Percentiles rank a stretch among this genome's conserved stretches.
These are phyloP conservation scores for Drosophila rufa DNA, from an alignment of 1,140 invertebrate species.

Conservation along the genomic window DNA sequence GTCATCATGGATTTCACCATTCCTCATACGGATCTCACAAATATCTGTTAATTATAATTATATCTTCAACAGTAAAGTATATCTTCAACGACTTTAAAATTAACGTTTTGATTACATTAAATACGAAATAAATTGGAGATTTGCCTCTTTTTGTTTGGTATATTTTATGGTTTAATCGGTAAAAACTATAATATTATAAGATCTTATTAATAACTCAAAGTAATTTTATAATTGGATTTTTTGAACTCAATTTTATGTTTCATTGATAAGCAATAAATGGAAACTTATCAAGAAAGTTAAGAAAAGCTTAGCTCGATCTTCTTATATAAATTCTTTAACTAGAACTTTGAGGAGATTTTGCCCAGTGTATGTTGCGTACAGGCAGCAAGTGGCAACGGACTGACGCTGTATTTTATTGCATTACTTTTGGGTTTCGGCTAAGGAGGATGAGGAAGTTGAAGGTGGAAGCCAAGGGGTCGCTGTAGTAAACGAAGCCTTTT, in stretches of 20 bases:
- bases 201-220: too few relatives aligned
- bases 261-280: not conserved
- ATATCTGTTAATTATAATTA: constrained; percentile 9
- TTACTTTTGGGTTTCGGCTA: constrained; percentile 44
- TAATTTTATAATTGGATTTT: too few relatives aligned
- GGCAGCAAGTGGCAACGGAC: constrained; percentile 52
- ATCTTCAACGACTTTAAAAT: too few relatives aligned
- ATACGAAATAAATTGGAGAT: too few relatives aligned
- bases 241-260: too few relatives aligned
- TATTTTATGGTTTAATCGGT: too few relatives aligned
- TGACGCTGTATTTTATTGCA: constrained; percentile 77
- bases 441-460: not conserved
- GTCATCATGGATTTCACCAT: constrained; percentile 1
- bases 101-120: too few relatives aligned
- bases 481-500: constrained; percentile 37
- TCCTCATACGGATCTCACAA: not conserved
- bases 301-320: too few relatives aligned
- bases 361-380: constrained; percentile 38
- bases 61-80: not conserved
- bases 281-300: not conserved
- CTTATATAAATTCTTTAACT: not conserved
- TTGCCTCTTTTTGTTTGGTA: too few relatives aligned
- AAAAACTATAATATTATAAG: too few relatives aligned
- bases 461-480: constrained; percentile 27
- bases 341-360: not conserved